Conservation (phyloP, 2,797 vertebrate genomes). For the Lepilemur septentrionalis region DNA sequence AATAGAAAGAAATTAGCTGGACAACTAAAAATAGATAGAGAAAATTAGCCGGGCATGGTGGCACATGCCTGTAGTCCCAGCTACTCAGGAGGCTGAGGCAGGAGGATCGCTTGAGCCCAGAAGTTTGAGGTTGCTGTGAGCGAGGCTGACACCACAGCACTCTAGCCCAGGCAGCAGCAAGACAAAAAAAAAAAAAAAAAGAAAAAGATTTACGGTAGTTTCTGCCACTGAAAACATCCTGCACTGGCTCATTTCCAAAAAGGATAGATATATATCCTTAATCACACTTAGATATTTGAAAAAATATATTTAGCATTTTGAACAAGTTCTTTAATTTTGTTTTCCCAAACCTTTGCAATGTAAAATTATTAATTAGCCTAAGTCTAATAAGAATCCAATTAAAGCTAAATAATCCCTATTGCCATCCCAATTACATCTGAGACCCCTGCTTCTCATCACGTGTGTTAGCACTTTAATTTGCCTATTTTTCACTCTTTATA, state of each 20-base stretch:
- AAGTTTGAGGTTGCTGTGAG: too few relatives aligned
- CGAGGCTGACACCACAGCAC: too few relatives aligned
- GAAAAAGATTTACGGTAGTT: too few relatives aligned
- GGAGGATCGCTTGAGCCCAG: too few relatives aligned
- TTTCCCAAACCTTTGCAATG: conserved; percentile 46
- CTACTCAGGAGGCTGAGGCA: too few relatives aligned
- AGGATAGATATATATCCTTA: background rate
- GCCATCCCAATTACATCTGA: conserved; percentile 49
- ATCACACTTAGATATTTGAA: conserved; percentile 18
- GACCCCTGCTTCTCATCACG: conserved; percentile 58
- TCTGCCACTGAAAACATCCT: background rate
- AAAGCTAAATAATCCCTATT: conserved; percentile 59
- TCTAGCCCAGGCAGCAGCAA: too few relatives aligned
- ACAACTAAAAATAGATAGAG: too few relatives aligned
- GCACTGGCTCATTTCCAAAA: background rate
- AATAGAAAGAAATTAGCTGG: too few relatives aligned
- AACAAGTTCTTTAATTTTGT: conserved; percentile 59
- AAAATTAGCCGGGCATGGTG: too few relatives aligned
- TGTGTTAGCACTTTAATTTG: conserved; percentile 49
- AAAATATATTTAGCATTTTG: conserved; percentile 46
- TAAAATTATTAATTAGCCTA: conserved; percentile 71
- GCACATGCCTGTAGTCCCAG: too few relatives aligned
- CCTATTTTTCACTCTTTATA: conserved; percentile 40
- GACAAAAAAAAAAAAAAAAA: too few relatives aligned
- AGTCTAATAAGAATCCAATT: conserved; percentile 56